Evolutionary conservation across 2,888 invertebrate genomes (phyloP), one percentile per base, ranked within the genome.

Genomic region (Chloromyia formosa): DNA sequence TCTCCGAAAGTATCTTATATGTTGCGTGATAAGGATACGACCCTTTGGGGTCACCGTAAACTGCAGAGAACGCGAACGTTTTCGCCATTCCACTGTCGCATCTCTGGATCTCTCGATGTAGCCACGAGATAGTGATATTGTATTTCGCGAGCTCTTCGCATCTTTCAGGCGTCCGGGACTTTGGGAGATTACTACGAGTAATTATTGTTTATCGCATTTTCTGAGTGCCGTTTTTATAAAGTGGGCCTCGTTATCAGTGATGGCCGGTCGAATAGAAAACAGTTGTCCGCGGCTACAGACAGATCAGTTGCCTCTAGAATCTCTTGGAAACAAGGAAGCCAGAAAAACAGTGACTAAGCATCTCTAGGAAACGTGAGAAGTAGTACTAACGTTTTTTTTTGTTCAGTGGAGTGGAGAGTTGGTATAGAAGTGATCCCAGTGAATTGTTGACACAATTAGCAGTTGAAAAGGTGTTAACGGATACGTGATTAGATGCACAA

Each of bases 261-360:
- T n/a, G n/a, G 14, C 42, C 16, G 40, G 54, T 10, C 56, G 23
- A 71, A 35, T 71, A 71, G 71, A 71, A 71, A 71, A 71, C 71
- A 27, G 71, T 71, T 71, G 71, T 20, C 42, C 40, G 18, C 20
- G 22, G 20, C 12, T 35, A 0, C 20, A 35, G 16, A 14, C 22
- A 45, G 23, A 20, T 49, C 62, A 73, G 64, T 73, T 60, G 53
- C 35, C 40, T 16, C 40, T n/a, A 45, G 73, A 2, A 35, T 42
- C 23, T n/a, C 35, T 45, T 12, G 12, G 49, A 22, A 61, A 61
- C 20, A 61, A 73, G 62, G 49, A 61, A 73, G 53, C 40, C 20
- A 22, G 14, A n/a, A 4, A 62, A 62, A 16, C 7, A 4, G 27
- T 35, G 7, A 35, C 27, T 35, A 35, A 35, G n/a, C n/a, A n/a